Conservation (phyloP, 2,888 invertebrate species). For the Scelioninae gen. 2 region DNA sequence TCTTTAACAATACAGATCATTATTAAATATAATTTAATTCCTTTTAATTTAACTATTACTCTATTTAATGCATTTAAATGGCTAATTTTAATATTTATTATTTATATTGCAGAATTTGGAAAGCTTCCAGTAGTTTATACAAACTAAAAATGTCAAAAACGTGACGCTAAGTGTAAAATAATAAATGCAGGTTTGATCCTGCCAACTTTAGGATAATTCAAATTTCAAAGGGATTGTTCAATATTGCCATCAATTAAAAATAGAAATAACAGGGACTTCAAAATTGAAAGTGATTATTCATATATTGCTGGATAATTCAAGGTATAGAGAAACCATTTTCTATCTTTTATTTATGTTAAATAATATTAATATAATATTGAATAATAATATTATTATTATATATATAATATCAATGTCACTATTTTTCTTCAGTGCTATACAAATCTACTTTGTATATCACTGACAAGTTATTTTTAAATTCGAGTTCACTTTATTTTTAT, state of each 20-base stretch:
- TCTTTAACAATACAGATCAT: not conserved
- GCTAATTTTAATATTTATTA: conserved; percentile 43
- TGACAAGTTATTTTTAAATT: conserved; percentile 1
- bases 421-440: not conserved
- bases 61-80: not conserved
- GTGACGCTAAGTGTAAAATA: conserved; percentile 45
- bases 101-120: conserved; percentile 52
- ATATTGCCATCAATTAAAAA: not conserved
- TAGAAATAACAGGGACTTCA: conserved; percentile 1
- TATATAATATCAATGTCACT: conserved; percentile 12
- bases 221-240: conserved; percentile 5
- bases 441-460: not conserved
- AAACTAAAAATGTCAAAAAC: conserved; percentile 54
- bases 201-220: conserved; percentile 32
- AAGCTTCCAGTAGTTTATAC: conserved; percentile 49
- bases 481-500: not conserved
- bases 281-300: conserved; percentile 28
- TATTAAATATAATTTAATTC: too few relatives aligned
- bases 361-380: too few relatives aligned
- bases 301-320: conserved; percentile 18
- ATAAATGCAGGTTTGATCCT: conserved; percentile 30
- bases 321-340: conserved; percentile 17
- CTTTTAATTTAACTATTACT: not conserved
- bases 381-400: not conserved
- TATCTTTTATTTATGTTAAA: conserved; percentile 2